Base-by-base conservation (phyloP, 2,888 invertebrate genomes). In the Noctua pronuba region DNA sequence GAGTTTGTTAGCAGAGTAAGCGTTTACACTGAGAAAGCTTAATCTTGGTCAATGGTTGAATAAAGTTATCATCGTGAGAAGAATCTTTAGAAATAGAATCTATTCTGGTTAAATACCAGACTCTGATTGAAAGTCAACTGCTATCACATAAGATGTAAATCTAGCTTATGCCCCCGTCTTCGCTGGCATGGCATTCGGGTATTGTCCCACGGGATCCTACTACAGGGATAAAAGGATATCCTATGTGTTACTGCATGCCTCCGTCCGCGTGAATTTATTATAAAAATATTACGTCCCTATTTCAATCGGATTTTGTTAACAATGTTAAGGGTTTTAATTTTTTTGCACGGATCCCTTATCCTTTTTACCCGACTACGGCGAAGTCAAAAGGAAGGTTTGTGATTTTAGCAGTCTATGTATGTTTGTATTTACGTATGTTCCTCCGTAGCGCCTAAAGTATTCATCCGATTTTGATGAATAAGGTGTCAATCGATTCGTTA, bases 1-100 rank as follows among this genome's bases (percentile, higher is more conserved):
- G 46, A 71, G 60, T 62, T 80, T 80, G 80, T 80, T 80, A 60
- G 75, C 38, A 28, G 60, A 52, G 66, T 62, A 80, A 76, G 76
- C 76, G 46, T 28, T 71, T 71, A 60, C 38, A 46, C 44, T 70
- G 58, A 46, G 55, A 28, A 67, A 28, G 66, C 16, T 46, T 70
- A 58, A 74, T 80, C 69, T 70, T 44, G 60, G 72, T 72, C 64
- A 58, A 58, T 49, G 35, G 49, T 67, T 52, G 13, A 49, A 44
- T n/a, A 60, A 75, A 65, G 11, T 60, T 66, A 46, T 28, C 18
- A 52, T 35, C 24, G 49, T 60, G 8, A 10, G 41, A 52, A 24
- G 41, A 35, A 11, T 62, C 2, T 31, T 21, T 21, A 35, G 35
- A 62, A 35, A 58, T 16, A 16, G 16, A 28, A 28, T 28, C 7